Percentiles rank a stretch among this genome's conserved stretches.
These are phyloP conservation scores for Acanthopleura granulata DNA, from an alignment of 2,888 invertebrate species.

Conservation along the genomic window DNA sequence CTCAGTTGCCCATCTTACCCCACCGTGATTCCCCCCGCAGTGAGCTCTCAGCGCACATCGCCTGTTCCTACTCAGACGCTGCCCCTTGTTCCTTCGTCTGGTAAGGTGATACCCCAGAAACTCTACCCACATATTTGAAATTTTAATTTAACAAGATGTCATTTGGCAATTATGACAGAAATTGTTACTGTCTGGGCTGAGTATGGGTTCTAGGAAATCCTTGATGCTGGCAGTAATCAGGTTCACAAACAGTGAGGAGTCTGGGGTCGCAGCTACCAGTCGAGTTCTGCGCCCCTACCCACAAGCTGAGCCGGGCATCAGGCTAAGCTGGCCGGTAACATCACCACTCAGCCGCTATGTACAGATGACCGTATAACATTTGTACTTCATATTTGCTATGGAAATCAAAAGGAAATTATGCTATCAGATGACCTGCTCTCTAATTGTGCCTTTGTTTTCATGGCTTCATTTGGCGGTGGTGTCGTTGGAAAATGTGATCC, in stretches of 20 bases:
- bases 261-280: too few relatives aligned
- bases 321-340: not conserved
- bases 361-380: slow-evolving; percentile 6
- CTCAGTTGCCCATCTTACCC: too few relatives aligned
- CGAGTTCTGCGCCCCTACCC: too few relatives aligned
- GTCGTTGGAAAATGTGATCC: not conserved
- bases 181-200: not conserved
- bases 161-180: slow-evolving; percentile 6
- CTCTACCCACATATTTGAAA: not conserved
- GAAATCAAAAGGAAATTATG: slow-evolving; percentile 19
- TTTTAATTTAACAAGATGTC: slow-evolving; percentile 10
- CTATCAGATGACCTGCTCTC: slow-evolving; percentile 12
- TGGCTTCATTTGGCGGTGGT: not conserved
- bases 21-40: too few relatives aligned
- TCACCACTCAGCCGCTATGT: not conserved
- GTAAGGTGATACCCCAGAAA: not conserved
- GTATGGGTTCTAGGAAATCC: too few relatives aligned
- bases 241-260: not conserved
- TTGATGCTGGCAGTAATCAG: not conserved
- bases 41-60: too few relatives aligned
- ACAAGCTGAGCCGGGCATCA: too few relatives aligned
- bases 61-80: not conserved
- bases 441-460: slow-evolving; percentile 11
- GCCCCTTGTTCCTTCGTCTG: not conserved
- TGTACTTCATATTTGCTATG: slow-evolving; percentile 6